Conservation (phyloP, 2,113 vertebrate genomes). For the Barnardius zonarius region DNA sequence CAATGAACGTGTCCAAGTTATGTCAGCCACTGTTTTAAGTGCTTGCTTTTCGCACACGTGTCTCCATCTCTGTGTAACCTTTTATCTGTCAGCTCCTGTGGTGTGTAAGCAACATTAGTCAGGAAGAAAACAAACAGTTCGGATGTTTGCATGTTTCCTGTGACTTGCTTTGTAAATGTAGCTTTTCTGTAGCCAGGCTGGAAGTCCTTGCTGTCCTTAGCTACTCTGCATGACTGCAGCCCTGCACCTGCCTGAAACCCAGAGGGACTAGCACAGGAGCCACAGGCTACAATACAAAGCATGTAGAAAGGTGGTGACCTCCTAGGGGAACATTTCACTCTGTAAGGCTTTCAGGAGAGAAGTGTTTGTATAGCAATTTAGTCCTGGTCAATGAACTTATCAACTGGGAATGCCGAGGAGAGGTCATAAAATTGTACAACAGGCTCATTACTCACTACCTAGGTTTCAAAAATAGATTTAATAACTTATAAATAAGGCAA, state of each 20-base stretch:
- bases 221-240: background rate
- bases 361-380: background rate
- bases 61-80: background rate
- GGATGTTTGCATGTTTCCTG: background rate
- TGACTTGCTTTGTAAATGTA: background rate
- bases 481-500: background rate
- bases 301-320: background rate
- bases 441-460: background rate
- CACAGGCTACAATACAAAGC: background rate
- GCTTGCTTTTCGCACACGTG: background rate
- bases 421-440: background rate
- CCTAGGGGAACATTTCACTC: background rate
- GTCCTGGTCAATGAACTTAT: background rate
- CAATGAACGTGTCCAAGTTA: background rate
- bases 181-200: background rate
- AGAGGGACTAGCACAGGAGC: background rate
- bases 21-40: background rate
- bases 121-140: background rate
- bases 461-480: background rate
- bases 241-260: background rate
- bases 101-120: background rate
- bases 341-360: background rate
- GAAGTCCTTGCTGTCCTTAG: background rate
- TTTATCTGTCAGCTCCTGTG: background rate
- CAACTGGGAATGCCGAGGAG: background rate